A percentile compares a stretch with the other conserved stretches of the same genome.
Evolutionary conservation across 2,797 vertebrate species (phyloP).

Genomic region (Lacerta bilineata): DNA sequence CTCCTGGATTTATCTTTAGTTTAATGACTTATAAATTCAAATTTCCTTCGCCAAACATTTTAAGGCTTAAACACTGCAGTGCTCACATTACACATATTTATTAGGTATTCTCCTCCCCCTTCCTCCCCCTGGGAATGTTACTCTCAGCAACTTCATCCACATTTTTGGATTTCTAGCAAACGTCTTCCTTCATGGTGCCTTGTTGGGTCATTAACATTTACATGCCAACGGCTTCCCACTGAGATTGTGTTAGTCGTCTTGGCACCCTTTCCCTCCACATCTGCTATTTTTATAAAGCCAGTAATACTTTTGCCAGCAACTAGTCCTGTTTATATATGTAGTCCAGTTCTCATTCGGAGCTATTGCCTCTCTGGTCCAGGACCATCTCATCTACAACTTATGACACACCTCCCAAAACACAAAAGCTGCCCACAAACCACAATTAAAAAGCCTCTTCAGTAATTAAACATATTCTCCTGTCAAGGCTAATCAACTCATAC

Average conservation of each 20-base stretch:
- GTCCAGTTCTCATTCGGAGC: slow-evolving; percentile 44
- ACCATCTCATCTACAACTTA: slow-evolving; percentile 41
- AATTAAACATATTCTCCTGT: slow-evolving; percentile 15
- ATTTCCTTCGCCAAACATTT: slow-evolving; percentile 50
- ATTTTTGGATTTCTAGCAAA: slow-evolving; percentile 70
- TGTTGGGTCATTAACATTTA: slow-evolving; percentile 64
- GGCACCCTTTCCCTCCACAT: slow-evolving; percentile 66
- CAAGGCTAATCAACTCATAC: slow-evolving; percentile 38
- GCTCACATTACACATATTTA: slow-evolving; percentile 51
- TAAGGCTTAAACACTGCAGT: slow-evolving; percentile 54
- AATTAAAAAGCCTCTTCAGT: slow-evolving; percentile 40
- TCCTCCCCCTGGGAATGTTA: slow-evolving; percentile 56
- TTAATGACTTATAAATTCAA: slow-evolving; percentile 54
- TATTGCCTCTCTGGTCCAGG: slow-evolving; percentile 44
- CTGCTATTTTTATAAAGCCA: slow-evolving; percentile 72
- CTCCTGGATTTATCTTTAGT: slow-evolving; percentile 38
- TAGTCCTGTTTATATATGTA: slow-evolving; percentile 59
- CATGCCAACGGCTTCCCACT: slow-evolving; percentile 70
- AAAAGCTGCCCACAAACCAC: slow-evolving; percentile 32
- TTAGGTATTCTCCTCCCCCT: slow-evolving; percentile 48
- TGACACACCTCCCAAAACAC: slow-evolving; percentile 21
- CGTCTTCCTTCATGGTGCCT: slow-evolving; percentile 57
- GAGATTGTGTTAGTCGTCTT: slow-evolving; percentile 68
- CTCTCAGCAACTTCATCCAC: slow-evolving; percentile 65
- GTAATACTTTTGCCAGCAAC: slow-evolving; percentile 68